Evolutionary conservation across 2,113 vertebrate species (phyloP).

Genomic region (Hippocampus barbouri): DNA sequence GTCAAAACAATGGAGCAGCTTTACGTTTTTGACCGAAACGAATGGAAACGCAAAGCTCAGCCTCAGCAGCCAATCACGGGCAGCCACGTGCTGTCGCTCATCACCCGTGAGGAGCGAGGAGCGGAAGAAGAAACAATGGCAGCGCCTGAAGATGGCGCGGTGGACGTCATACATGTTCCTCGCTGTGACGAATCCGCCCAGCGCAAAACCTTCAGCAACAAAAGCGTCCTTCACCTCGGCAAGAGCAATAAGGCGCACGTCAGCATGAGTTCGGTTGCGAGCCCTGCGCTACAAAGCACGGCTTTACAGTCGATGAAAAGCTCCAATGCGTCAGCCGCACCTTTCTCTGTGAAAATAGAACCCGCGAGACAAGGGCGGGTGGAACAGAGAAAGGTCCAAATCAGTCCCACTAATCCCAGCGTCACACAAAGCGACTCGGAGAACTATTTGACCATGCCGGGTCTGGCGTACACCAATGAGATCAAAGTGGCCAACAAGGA

Average conservation of each 20-base stretch:
- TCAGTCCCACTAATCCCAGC: constrained; percentile 40
- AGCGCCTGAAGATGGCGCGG: constrained; percentile 6
- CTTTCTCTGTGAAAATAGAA: constrained; percentile 66
- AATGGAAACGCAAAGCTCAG: constrained; percentile 91
- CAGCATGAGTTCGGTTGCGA: constrained; percentile 37
- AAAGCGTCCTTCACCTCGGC: constrained; percentile 62
- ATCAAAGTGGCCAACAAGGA: constrained; percentile 37
- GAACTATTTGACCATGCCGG: constrained; percentile 84
- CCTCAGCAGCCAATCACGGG: constrained; percentile 75
- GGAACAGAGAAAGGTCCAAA: constrained; percentile 45
- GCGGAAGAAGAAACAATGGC: constrained; percentile 32
- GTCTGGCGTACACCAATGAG: constrained; percentile 57
- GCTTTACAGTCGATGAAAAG: constrained; percentile 32
- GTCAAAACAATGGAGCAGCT: constrained; percentile 96
- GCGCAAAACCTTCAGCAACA: constrained; percentile 52
- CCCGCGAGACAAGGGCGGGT: constrained; percentile 37
- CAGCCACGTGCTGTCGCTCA: constrained; percentile 87
- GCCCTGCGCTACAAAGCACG: constrained; percentile 33
- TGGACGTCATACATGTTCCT: constrained; percentile 47
- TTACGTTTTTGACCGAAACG: constrained; percentile 86
- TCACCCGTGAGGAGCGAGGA: constrained; percentile 75
- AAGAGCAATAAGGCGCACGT: constrained; percentile 48
- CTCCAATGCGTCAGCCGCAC: constrained; percentile 35
- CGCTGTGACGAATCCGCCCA: constrained; percentile 42
- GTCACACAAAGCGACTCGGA: constrained; percentile 70